Percentiles rank a stretch among this genome's conserved stretches.
Conservation (phyloP, 2,797 vertebrate species). For the Tinamus major region DNA sequence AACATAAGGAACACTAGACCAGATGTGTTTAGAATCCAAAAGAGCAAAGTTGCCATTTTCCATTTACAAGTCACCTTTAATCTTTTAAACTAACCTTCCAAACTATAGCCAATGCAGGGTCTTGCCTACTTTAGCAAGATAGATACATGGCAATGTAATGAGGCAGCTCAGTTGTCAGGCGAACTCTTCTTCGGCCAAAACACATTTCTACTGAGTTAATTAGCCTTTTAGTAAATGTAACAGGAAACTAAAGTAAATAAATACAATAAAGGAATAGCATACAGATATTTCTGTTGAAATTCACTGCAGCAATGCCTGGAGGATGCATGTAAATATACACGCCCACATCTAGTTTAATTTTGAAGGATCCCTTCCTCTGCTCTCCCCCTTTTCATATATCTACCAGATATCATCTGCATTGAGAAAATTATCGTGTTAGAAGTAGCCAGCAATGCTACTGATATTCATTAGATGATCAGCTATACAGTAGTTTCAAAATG, state of each 20-base stretch:
- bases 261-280: background rate
- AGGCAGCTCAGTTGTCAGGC: background rate
- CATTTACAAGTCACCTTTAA: constrained; percentile 61
- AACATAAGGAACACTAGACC: constrained; percentile 53
- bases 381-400: background rate
- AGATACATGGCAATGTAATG: background rate
- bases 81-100: constrained; percentile 46
- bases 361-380: background rate
- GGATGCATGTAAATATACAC: background rate
- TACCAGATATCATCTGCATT: background rate
- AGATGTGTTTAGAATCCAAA: constrained; percentile 63
- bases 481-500: background rate
- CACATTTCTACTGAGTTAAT: background rate
- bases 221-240: background rate
- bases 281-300: background rate
- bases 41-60: constrained; percentile 54
- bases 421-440: background rate
- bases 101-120: background rate
- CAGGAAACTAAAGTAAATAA: background rate
- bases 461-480: background rate
- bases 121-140: constrained; percentile 5
- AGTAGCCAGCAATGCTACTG: background rate
- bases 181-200: background rate
- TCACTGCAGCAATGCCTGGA: background rate
- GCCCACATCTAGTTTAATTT: background rate